Conservation (phyloP, 2,113 vertebrate genomes). For the Rhea americana region DNA sequence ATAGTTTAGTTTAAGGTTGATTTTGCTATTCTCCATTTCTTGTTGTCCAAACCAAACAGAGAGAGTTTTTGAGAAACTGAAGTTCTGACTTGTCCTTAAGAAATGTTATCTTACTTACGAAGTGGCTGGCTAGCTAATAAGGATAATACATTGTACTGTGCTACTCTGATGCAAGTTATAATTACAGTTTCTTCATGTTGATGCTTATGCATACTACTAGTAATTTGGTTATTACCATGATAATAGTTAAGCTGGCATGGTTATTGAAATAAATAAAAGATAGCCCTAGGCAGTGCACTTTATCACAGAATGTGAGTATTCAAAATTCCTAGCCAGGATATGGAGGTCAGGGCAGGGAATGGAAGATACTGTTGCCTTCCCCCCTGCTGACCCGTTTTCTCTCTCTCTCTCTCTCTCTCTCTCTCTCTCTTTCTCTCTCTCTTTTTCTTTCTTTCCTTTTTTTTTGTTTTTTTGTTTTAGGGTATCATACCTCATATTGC, state of each 20-base stretch:
- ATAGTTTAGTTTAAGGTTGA: not conserved
- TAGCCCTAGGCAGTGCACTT: not conserved
- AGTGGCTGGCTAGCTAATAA: not conserved
- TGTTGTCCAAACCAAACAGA: not conserved
- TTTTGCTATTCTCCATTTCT: not conserved
- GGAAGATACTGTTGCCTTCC: not conserved
- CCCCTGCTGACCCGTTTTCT: no score
- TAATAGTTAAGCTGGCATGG: not conserved
- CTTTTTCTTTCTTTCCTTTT: no score
- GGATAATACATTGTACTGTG: not conserved
- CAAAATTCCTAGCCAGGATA: not conserved
- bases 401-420: no score
- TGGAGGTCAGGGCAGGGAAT: not conserved
- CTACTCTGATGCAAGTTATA: not conserved
- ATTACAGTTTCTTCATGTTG: not conserved
- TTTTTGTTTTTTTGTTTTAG: constrained; percentile 26
- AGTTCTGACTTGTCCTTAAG: not conserved
- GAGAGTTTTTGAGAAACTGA: not conserved
- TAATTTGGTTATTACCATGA: not conserved
- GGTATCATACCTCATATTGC: not conserved
- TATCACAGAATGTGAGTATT: not conserved
- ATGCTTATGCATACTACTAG: not conserved
- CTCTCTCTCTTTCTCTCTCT: no score
- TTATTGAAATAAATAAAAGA: not conserved
- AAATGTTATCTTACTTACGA: not conserved